Evolutionary conservation across 2,113 vertebrate genomes (phyloP), one percentile per base, ranked within the genome.

Genomic region (Penelope pileata): DNA sequence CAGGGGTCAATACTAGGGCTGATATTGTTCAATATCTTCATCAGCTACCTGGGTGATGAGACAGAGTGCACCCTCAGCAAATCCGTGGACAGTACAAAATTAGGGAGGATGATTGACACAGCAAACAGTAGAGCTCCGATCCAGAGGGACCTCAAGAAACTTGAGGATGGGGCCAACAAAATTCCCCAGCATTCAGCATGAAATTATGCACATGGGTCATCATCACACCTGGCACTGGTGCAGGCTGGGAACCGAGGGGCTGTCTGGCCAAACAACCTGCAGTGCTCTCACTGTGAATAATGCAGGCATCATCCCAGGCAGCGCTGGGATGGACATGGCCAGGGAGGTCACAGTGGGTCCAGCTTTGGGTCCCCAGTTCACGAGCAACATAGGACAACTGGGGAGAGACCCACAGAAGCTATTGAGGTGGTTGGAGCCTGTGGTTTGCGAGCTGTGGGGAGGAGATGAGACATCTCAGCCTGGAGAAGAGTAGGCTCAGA

Each of bases 1-100:
- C 72, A 12, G 83, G 90, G 94, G 79, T 96, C 96, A 94, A 75
- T 78, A 94, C 68, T 16, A 79, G 88, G 88, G 86, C 80, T 88
- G 90, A 43, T 54, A 27, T 10, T 79, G 88, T 56, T 96, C 96
- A 83, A 93, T 93, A 83, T 11, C 92, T 90, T 67, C 83, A 86
- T 88, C 94, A 67, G 92, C 91, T 86, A 83, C 89, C 86, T 86
- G 77, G 67, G 56, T 51, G 63, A 86, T 88, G 67, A 74, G 75
- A 19, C 90, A 91, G 79, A 94, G 54, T 1, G 19, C 91, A 93
- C n/a, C 54, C 77, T 96, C 93, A 67, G 95, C 83, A 93, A 70
- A 66, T 83, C 6, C 62, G 82, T 45, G 88, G 89, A 6, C 63
- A 73, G 40, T 63, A 18, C 3, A 22, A 81, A 92, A 32, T 79